Evolutionary conservation across 2,113 vertebrate genomes (phyloP).

Genomic region (Muntiacus reevesi): DNA sequence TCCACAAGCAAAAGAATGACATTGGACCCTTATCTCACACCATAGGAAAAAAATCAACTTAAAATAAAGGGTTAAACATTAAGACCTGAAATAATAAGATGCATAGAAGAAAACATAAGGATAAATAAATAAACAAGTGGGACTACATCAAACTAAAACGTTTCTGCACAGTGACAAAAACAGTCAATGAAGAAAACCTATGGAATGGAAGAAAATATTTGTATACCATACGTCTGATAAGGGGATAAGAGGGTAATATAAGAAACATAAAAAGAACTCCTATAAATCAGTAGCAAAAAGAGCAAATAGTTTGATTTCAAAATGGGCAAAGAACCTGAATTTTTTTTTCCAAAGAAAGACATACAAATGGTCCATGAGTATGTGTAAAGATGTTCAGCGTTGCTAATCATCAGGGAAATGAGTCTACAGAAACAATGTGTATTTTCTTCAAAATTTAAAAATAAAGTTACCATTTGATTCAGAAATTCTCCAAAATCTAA

Average conservation of each 20-base stretch:
- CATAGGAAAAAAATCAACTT: not conserved
- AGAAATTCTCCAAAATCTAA: not conserved
- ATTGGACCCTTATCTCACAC: not conserved
- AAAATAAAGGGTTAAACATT: not conserved
- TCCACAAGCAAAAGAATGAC: not conserved
- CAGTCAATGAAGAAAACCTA: not conserved
- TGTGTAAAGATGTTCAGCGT: not conserved
- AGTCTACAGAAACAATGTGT: not conserved
- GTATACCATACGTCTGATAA: not conserved
- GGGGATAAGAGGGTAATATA: not conserved
- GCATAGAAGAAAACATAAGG: not conserved
- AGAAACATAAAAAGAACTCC: not conserved
- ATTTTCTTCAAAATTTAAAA: not conserved
- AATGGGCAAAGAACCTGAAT: not conserved
- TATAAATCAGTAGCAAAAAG: not conserved
- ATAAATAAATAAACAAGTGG: not conserved
- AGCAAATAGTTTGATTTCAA: not conserved
- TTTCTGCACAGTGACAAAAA: not conserved
- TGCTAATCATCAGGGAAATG: not conserved
- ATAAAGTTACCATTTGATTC: not conserved
- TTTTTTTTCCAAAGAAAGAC: not conserved
- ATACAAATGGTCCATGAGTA: not conserved
- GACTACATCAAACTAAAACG: not conserved
- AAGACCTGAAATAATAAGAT: not conserved
- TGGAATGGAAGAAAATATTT: not conserved